Base-by-base conservation (phyloP, 2,113 vertebrate genomes). In the Todiramphus saurophagus region DNA sequence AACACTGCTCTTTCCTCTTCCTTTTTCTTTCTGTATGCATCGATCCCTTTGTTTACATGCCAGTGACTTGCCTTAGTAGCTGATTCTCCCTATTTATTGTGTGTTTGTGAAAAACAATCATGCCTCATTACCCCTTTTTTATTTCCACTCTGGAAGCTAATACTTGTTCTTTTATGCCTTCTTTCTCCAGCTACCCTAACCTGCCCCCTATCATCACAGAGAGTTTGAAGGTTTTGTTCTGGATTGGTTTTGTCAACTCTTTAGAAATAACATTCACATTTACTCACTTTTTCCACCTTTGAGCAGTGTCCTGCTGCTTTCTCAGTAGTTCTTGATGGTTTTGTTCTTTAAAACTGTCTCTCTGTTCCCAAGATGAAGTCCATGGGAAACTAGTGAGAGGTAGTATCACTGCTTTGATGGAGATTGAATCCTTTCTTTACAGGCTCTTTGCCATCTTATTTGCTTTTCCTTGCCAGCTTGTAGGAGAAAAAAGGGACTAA, bases 121-220 rank as follows among this genome's bases (percentile, higher is more conserved):
- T 83, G 69, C 53, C 30, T 92, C 50, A 56, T 93, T 87, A 66
- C 41, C 13, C 21, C 10, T 55, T 58, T 48, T 80, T 91, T 90
- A 23, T 93, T 83, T 82, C 25, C 5, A 17, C n/a, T 86, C 51
- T 93, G 50, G 44, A 87, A 94, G 27, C 11, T 20, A 64, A 5
- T 56, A 44, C 35, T 91, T 46, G 48, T 14, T 44, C 48, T 89
- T 87, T 84, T 17, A 55, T 51, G 20, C 35, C 28, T 74, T 87
- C 51, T 83, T 62, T 27, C 39, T 2, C 5, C 0, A 0, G 31
- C 13, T 37, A 37, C 9, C 37, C 37, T 37, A 37, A 37, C 37
- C 37, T 37, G 37, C 21, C 15, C 33, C 8, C 48, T 74, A 7
- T 48, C 16, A 33, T 37, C 0, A 0, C 37, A 70, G 37, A 83